Evolutionary conservation across 1,140 invertebrate genomes (phyloP), one percentile per base, ranked within the genome.

Genomic region (Drosophila parabipectinata): DNA sequence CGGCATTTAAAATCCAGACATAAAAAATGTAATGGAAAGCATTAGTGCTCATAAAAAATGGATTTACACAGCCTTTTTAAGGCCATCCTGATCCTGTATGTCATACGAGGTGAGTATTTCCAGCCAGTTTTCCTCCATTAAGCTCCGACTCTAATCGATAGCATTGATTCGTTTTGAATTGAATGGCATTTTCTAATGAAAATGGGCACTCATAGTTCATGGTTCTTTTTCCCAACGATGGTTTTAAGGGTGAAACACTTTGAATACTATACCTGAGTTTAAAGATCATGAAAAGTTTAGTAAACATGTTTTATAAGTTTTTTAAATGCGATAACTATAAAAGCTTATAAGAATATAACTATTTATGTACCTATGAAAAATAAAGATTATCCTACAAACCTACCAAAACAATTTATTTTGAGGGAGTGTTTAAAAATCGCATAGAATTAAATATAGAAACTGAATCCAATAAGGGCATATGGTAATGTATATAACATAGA

Each of bases 21-120:
- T 90, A 84, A 90, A 91, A 88, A 88, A 90, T 91, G 90, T 91
- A 91, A 91, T 91, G 90, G 90, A 90, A 91, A 90, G 75, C 79
- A 88, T 83, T 90, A 90, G 77, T 77, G 71, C 72, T 84, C 79
- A 79, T 87, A 91, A 91, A 91, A 91, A 91, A 91, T 91, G 90
- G 90, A 90, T 90, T 91, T 91, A 77, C 82, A 81, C 72, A 81
- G 90, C 90, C 90, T 91, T 91, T 91, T 91, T 81, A 91, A 91
- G 90, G 90, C 90, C 76, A 77, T 91, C 67, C 78, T 91, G 79
- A 91, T 91, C 84, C 88, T 91, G 72, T 91, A 90, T 79, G 77
- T 84, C 77, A 77, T 91, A 67, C 77, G 79, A 90, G 90, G 90
- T 91, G 68, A 91, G 90, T 91, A 54, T 61, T 39, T 44, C 12